Base-by-base conservation (phyloP, 2,888 invertebrate genomes). In the Camptogramma bilineatum region DNA sequence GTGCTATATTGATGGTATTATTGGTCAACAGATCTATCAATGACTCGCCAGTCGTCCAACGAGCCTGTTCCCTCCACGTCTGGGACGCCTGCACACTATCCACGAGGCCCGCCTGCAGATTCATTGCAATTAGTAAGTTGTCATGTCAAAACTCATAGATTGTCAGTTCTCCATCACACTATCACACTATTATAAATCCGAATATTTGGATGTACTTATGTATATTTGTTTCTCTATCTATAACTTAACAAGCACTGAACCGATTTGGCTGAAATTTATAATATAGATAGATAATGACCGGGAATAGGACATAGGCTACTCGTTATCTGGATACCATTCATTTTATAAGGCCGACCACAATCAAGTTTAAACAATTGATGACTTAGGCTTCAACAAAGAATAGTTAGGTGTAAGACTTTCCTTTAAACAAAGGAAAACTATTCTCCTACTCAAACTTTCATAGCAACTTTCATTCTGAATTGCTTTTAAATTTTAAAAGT, bases 11-110 rank as follows among this genome's bases (percentile, higher is more conserved):
- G 34, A 4, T 0, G 53, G 8, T 28, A 31, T 8, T 46, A 5
- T 16, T 83, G 84, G 80, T 80, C 67, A 42, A 4, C 83, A 93
- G 92, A 91, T 72, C 68, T 80, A 65, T 87, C 90, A 67, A 80
- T 88, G 83, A 85, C 87, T 48, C 86, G 92, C 50, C 92, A 92
- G 73, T 75, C 81, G 55, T 90, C 91, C 0, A 85, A 83, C 61
- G 92, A 93, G 70, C 92, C 91, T 0, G 85, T 79, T n/a, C 88
- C 92, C 17, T 93, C 92, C 46, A 93, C 92, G 0, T 92, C 92
- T 0, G 85, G 90, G 19, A 92, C 92, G 44, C 92, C 92, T 0
- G 87, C 91, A 18, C 92, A 92, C 67, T 68, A 84, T 21, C 82
- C 85, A 0, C 77, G 91, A 13, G 76, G 82, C 0, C 85, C 87